Conservation (phyloP, 1,140 invertebrate genomes). For the Lucilia cuprina region DNA sequence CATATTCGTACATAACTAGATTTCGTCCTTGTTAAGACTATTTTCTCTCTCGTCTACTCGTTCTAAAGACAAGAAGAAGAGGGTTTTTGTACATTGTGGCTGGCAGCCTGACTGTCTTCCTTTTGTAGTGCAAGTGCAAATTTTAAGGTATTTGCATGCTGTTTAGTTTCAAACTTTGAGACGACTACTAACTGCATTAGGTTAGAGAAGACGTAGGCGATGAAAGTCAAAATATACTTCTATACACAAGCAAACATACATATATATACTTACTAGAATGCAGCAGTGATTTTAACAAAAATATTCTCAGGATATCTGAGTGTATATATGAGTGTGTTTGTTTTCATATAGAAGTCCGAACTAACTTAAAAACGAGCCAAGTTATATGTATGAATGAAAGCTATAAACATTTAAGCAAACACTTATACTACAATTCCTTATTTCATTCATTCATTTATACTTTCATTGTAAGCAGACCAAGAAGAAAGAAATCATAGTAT, state of each 20-base stretch:
- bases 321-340: neutral
- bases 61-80: neutral
- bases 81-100: neutral
- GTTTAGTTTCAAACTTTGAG: neutral
- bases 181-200: neutral
- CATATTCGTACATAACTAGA: neutral
- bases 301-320: neutral
- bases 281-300: neutral
- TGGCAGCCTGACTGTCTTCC: neutral
- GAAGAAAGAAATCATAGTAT: neutral
- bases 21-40: constrained; percentile 31
- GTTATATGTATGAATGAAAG: neutral
- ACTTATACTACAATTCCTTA: neutral
- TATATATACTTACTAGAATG: neutral
- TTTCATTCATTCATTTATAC: neutral
- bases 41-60: neutral
- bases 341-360: neutral
- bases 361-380: neutral
- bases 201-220: neutral
- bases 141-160: neutral
- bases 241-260: neutral
- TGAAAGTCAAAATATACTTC: neutral
- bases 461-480: neutral
- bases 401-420: neutral
- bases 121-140: neutral